phyloP scores from a whole-genome alignment of 2,797 vertebrate species.

The Xyrichtys novacula region DNA sequence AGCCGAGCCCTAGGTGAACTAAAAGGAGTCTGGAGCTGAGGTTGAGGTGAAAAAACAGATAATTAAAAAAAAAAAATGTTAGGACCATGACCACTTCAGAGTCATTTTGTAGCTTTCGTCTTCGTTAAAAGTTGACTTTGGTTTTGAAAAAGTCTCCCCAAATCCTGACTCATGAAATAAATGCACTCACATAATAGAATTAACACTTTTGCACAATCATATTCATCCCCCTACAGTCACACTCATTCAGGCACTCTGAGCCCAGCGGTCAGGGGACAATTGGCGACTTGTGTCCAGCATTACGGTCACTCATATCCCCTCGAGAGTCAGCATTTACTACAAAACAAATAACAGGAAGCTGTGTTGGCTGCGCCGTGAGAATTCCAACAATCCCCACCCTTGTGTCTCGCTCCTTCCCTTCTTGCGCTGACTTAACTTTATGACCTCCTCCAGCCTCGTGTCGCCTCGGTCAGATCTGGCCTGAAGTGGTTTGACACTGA shows the following conservation, averaged over 20 bases:
- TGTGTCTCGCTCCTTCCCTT: conserved; percentile 62
- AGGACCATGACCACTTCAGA: too few species aligned
- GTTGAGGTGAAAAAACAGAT: background rate
- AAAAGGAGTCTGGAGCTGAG: background rate
- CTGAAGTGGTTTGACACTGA: conserved; percentile 52
- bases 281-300: conserved; percentile 60
- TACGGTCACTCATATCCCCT: conserved; percentile 50
- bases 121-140: conserved; percentile 5
- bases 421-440: conserved; percentile 73
- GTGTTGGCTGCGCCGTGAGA: conserved; percentile 53
- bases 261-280: conserved; percentile 47
- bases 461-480: conserved; percentile 50
- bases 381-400: conserved; percentile 74
- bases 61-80: background rate
- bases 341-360: conserved; percentile 85
- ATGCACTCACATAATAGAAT: background rate
- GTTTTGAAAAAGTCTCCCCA: background rate
- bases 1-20: too few species aligned
- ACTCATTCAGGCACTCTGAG: background rate
- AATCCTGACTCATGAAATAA: background rate
- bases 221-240: background rate
- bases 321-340: conserved; percentile 77
- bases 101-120: background rate
- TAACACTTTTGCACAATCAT: background rate
- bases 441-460: conserved; percentile 56